Conservation (phyloP, 2,113 vertebrate species). For the Agapornis roseicollis region DNA sequence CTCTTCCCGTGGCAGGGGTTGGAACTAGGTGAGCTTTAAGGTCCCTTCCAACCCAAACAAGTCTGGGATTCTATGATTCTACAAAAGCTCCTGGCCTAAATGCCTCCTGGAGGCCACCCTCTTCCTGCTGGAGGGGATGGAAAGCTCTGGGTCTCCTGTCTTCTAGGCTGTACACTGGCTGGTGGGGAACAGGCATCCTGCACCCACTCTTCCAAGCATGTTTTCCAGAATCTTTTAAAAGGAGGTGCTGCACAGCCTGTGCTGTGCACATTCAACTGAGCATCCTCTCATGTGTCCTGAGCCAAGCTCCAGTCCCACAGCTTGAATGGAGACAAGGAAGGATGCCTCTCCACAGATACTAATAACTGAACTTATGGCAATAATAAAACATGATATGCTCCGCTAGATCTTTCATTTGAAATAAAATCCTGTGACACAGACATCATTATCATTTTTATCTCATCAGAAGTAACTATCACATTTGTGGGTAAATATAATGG, state of each 20-base stretch:
- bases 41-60: background rate
- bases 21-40: no score
- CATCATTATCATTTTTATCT: slow-evolving; percentile 37
- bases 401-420: slow-evolving; percentile 44
- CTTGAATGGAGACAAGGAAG: background rate
- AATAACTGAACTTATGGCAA: background rate
- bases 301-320: background rate
- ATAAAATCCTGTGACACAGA: slow-evolving; percentile 40
- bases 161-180: background rate
- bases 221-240: background rate
- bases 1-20: no score
- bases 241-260: background rate
- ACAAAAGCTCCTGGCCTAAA: background rate
- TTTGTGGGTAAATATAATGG: slow-evolving; percentile 43
- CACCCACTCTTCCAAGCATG: accelerated
- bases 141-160: background rate
- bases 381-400: slow-evolving; percentile 23
- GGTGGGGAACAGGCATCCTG: background rate
- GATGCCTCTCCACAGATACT: background rate
- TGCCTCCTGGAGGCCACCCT: background rate
- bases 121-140: background rate
- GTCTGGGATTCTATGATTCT: background rate
- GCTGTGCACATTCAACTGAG: background rate
- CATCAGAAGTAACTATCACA: slow-evolving; percentile 13
- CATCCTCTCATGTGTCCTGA: background rate